These are phyloP conservation scores for Micropterix aruncella DNA, from an alignment of 2,888 invertebrate genomes.

Conservation along the genomic window DNA sequence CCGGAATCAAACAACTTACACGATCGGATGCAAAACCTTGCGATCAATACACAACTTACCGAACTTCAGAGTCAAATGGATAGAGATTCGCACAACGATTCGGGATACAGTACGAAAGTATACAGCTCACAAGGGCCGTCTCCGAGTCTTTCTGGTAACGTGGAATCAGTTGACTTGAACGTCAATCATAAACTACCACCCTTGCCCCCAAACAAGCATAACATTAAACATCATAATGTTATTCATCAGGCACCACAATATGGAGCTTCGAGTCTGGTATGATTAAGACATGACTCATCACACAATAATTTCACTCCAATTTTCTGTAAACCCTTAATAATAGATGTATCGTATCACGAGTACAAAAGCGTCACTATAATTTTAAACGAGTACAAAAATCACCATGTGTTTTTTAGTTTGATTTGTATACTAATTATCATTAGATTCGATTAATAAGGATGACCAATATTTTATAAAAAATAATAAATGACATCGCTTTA, in stretches of 20 bases:
- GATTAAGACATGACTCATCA: constrained; percentile 14
- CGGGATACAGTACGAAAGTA: constrained; percentile 73
- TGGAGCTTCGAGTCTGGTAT: constrained; percentile 55
- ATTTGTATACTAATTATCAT: too few species aligned
- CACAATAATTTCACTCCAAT: too few species aligned
- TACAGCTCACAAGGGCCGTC: constrained; percentile 67
- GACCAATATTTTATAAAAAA: too few species aligned
- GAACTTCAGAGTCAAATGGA: constrained; percentile 39
- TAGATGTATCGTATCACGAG: too few species aligned
- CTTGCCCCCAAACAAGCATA: constrained; percentile 15
- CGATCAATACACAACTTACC: constrained; percentile 34
- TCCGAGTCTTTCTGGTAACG: constrained; percentile 53
- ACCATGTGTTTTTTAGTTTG: too few species aligned
- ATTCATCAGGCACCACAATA: constrained; percentile 23
- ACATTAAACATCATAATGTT: constrained; percentile 19
- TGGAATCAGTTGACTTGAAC: constrained; percentile 26
- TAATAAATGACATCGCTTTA: too few species aligned
- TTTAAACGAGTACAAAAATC: too few species aligned
- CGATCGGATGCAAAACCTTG: constrained; percentile 31
- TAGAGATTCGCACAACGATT: constrained; percentile 65
- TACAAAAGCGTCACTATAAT: too few species aligned
- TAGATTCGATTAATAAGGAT: too few species aligned
- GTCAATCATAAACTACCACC: constrained; percentile 20
- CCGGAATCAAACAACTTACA: constrained; percentile 31
- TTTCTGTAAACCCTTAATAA: too few species aligned